These are phyloP conservation scores for Saccopteryx leptura DNA, from an alignment of 2,113 vertebrate species.

Conservation along the genomic window DNA sequence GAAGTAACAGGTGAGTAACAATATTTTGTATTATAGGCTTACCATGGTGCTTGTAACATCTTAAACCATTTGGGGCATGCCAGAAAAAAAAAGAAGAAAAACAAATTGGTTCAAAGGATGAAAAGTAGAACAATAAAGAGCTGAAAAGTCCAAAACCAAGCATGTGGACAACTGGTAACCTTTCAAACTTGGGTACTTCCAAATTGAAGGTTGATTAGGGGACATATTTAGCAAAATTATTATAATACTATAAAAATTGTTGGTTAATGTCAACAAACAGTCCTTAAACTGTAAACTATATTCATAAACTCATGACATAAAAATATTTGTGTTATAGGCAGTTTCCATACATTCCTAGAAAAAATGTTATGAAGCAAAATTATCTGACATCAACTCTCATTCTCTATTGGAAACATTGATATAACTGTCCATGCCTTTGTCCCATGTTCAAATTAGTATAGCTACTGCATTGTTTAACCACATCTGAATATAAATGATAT, in stretches of 20 bases:
- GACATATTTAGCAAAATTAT: neutral
- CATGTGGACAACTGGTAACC: neutral
- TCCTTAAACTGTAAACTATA: neutral
- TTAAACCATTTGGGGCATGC: neutral
- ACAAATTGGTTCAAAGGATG: slow-evolving; percentile 32
- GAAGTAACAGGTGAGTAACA: neutral
- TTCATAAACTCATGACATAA: neutral
- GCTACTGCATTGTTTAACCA: neutral
- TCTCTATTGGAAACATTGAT: neutral
- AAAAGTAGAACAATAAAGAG: neutral
- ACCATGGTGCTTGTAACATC: neutral
- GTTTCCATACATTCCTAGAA: neutral
- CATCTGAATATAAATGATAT: slow-evolving; percentile 43
- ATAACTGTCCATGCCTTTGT: neutral
- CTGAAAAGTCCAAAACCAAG: neutral
- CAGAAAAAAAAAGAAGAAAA: neutral
- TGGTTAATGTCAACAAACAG: slow-evolving; percentile 16
- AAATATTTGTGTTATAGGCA: neutral
- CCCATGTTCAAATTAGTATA: slow-evolving; percentile 20
- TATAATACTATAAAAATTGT: neutral
- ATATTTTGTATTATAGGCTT: neutral
- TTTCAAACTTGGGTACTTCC: slow-evolving; percentile 45
- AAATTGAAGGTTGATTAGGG: neutral
- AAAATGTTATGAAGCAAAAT: neutral
- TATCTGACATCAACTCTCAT: neutral